phyloP scores from a whole-genome alignment of 2,888 invertebrate species.

The Volucella bombylans region DNA sequence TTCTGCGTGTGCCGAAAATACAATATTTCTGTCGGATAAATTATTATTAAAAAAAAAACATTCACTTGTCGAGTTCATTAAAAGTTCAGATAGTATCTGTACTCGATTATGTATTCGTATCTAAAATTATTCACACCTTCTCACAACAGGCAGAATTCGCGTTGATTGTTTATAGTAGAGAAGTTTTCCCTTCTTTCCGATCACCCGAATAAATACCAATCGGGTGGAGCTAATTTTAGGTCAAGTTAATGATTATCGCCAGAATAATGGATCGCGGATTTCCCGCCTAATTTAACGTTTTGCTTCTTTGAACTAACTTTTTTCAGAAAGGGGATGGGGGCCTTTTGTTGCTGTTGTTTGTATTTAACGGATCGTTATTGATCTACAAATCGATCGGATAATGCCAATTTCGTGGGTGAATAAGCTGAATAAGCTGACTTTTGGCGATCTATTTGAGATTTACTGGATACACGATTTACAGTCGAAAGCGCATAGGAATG shows the following conservation, averaged over 20 bases:
- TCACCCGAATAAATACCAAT: background rate
- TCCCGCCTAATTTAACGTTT: slow-evolving; percentile 53
- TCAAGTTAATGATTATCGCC: slow-evolving; percentile 21
- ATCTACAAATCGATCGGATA: slow-evolving; percentile 54
- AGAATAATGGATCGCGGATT: slow-evolving; percentile 39
- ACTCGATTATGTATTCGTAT: slow-evolving; percentile 27
- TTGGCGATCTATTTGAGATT: slow-evolving; percentile 54
- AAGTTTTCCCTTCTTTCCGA: no score
- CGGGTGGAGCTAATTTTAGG: slow-evolving; percentile 22
- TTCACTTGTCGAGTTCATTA: slow-evolving; percentile 52
- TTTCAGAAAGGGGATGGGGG: background rate
- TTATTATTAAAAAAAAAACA: slow-evolving; percentile 4
- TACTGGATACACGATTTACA: slow-evolving; percentile 39
- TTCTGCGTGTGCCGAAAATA: background rate
- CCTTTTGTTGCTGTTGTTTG: slow-evolving; percentile 35
- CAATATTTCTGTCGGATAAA: slow-evolving; percentile 17
- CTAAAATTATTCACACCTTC: slow-evolving; percentile 49
- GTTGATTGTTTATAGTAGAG: no score
- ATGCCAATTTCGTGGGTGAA: slow-evolving; percentile 45
- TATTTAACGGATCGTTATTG: slow-evolving; percentile 68
- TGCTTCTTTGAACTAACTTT: slow-evolving; percentile 45
- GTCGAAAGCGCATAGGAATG: slow-evolving; percentile 10
- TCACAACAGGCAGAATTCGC: background rate
- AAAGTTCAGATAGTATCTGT: slow-evolving; percentile 40
- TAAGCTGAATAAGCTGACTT: slow-evolving; percentile 44